These are phyloP conservation scores for Caenorhabditis sp. DNA, from an alignment of 2,888 invertebrate genomes.

Conservation along the genomic window DNA sequence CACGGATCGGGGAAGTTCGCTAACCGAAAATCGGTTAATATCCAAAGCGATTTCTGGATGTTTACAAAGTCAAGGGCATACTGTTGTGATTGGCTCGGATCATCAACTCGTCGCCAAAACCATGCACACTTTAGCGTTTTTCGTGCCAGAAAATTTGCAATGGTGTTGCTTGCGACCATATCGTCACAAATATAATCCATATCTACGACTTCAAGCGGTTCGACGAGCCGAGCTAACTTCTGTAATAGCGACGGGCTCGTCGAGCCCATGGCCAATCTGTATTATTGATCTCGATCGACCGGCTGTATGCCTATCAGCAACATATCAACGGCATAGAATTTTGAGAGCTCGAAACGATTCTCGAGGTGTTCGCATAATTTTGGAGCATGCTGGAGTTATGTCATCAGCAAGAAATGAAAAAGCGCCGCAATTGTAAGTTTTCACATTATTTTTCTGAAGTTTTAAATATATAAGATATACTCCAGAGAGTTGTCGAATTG, in stretches of 20 bases:
- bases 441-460: too few relatives aligned
- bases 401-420: conserved; percentile 21
- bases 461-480: too few relatives aligned
- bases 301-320: conserved; percentile 59
- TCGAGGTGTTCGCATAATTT: conserved; percentile 36
- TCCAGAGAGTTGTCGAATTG: conserved; percentile 51
- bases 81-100: conserved; percentile 62
- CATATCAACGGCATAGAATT: conserved; percentile 46
- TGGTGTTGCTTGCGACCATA: conserved; percentile 58
- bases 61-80: conserved; percentile 61
- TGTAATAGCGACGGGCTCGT: conserved; percentile 41
- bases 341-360: conserved; percentile 39
- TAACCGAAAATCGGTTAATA: conserved; percentile 40
- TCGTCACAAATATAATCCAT: conserved; percentile 59
- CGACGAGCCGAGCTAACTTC: conserved; percentile 48
- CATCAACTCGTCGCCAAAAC: conserved; percentile 52
- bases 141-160: conserved; percentile 54
- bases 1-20: conserved; percentile 18
- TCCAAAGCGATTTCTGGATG: conserved; percentile 58
- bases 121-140: conserved; percentile 60
- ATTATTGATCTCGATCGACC: conserved; percentile 63
- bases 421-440: conserved; percentile 28
- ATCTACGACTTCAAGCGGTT: conserved; percentile 62
- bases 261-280: conserved; percentile 61
- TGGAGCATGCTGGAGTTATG: conserved; percentile 43